Base-by-base conservation (phyloP, 1,140 invertebrate genomes). In the Leptinotarsa texana region DNA sequence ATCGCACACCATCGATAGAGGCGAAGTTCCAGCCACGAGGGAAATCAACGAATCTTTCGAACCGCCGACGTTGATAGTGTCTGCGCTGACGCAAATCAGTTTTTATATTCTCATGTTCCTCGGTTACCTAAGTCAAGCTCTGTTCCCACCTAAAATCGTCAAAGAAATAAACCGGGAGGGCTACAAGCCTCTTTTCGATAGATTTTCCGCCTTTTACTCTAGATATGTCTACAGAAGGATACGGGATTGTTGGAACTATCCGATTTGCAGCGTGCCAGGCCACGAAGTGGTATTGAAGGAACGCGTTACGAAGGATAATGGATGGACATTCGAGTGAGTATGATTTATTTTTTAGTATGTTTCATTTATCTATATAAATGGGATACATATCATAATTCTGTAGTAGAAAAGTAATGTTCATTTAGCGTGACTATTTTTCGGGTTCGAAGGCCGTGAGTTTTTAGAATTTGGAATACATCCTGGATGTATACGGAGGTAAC, bases 131-230 rank as follows among this genome's bases (percentile, higher is more conserved):
- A 95, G 94, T 86, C 92, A 94, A 83, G 86, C 94, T 70, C 87
- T 96, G 49, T 93, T 94, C 79, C 90, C 90, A 66, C 93, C 94
- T 49, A 94, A 93, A 83, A 91, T 93, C 57, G 91, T 92, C 33
- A 89, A 88, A 57, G 94, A 96, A 84, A 91, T 91, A 80, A 91
- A 93, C 77, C 89, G 94, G 83, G 90, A 94, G 91, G 96, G 94
- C 8, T 99, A 98, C 88, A 94, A 94, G 42, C 91, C 94, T 17
- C 88, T 99, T 3, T 98, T 95, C 85, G 92, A 96, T 82, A 92
- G 90, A 80, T 99, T 98, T 88, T 96, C 98, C 84, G 93, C 92
- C 82, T 98, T 99, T 88, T 99, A 97, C 88, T 94, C 94, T 17
- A 88, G 94, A 42, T 98, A 99, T 86, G 92, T 99, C 27, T 99